Evolutionary conservation across 2,113 vertebrate genomes (phyloP), one percentile per base, ranked within the genome.

Genomic region (Lampris incognitus): DNA sequence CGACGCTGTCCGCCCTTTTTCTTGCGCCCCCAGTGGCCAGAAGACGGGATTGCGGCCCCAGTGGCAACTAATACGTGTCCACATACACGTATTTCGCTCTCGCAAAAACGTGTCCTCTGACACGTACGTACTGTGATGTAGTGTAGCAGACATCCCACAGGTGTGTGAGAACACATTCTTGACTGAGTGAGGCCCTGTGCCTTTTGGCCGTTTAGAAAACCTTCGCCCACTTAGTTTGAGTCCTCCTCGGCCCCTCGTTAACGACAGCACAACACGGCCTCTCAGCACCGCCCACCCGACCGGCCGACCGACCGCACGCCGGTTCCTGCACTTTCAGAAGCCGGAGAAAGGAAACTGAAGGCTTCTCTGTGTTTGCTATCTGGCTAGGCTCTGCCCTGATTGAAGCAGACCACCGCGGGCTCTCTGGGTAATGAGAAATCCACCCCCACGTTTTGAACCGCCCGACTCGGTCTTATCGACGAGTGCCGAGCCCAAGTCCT

Each of bases 171-270:
- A 24, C 24, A 24, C 24, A 24, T 24, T 24, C 24, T 24, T 24
- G 24, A 24, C 24, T 24, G 24, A 24, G 24, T 24, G 24, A 24
- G 24, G 24, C 24, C 24, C 24, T 24, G 24, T 24, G 24, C 24
- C 24, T 24, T 24, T 24, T 24, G 24, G 24, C 24, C 24, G 24
- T 50, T 39, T 5, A 38, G 8, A 10, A 38, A 13, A 66, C 63
- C 9, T 7, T 62, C 69, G 58, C 36, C 59, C 50, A 61, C 72
- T 69, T 72, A 79, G 65, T 54, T 64, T 6, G 74, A 63, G 55
- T 74, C 64, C 62, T 74, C 60, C 7, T 60, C 52, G 1, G 64
- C 52, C 71, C 36, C 42, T 70, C n/a, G 51, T 78, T 78, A 70
- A 65, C 55, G 44, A 63, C 42, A 54, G 59, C 70, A 61, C 13